A percentile compares a stretch with the other conserved stretches of the same genome.
These are phyloP conservation scores for Ctenopoma kingsleyae DNA, from an alignment of 2,797 vertebrate genomes.

Conservation along the genomic window DNA sequence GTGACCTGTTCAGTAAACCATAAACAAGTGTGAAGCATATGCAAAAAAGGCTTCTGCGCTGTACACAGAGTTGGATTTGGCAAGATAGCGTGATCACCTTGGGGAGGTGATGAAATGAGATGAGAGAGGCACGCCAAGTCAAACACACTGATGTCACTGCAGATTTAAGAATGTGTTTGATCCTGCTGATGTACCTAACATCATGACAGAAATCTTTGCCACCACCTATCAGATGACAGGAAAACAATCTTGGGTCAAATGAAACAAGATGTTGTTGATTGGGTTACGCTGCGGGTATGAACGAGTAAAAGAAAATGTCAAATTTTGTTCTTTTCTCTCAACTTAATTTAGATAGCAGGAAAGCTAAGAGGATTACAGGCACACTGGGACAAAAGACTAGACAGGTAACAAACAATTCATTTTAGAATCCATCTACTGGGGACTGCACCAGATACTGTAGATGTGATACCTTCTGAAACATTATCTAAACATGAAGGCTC, in stretches of 20 bases:
- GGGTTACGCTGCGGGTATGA: constrained; percentile 18
- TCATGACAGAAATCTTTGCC: constrained; percentile 50
- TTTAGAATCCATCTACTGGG: constrained; percentile 15
- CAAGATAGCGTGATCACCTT: constrained; percentile 63
- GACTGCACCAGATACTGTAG: constrained; percentile 26
- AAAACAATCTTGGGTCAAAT: constrained; percentile 58
- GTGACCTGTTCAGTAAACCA: constrained; percentile 88
- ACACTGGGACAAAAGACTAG: constrained; percentile 22
- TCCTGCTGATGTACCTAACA: constrained; percentile 51
- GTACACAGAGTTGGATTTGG: constrained; percentile 57
- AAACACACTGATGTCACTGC: constrained; percentile 58
- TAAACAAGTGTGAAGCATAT: constrained; percentile 85
- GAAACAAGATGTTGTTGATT: constrained; percentile 47
- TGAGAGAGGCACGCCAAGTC: constrained; percentile 60
- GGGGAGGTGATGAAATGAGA: constrained; percentile 71
- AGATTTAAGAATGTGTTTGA: constrained; percentile 66
- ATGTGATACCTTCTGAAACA: constrained; percentile 32
- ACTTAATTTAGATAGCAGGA: constrained; percentile 55
- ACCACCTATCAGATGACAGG: constrained; percentile 48
- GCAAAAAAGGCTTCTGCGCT: constrained; percentile 73
- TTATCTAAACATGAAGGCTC: constrained; percentile 21
- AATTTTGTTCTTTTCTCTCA: constrained; percentile 43
- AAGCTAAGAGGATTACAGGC: constrained; percentile 39
- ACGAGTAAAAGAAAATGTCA: constrained; percentile 26
- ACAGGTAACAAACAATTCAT: constrained; percentile 55